phyloP scores from a whole-genome alignment of 1,140 invertebrate genomes.

The Caenorhabditis remanei region DNA sequence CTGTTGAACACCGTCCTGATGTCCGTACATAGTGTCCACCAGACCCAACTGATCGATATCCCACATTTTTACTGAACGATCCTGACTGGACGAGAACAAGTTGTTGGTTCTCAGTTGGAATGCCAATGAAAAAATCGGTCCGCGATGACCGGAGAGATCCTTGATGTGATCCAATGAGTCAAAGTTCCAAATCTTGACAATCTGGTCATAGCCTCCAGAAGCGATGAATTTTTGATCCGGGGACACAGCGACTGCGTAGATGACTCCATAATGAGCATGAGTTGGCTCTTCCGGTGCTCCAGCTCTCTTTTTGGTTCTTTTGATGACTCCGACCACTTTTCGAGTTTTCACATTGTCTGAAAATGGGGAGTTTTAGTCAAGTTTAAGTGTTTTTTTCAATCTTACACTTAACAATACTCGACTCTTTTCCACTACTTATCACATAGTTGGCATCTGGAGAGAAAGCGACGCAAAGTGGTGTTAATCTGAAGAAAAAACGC shows the following conservation, averaged over 20 bases:
- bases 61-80: conserved; percentile 66
- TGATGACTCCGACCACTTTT: conserved; percentile 63
- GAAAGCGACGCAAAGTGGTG: conserved; percentile 59
- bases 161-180: conserved; percentile 57
- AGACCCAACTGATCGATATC: conserved; percentile 66
- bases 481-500: conserved; percentile 51
- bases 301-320: conserved; percentile 60
- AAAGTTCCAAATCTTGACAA: conserved; percentile 67
- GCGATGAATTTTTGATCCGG: conserved; percentile 64
- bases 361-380: background rate
- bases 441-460: conserved; percentile 60
- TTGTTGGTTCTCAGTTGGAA: conserved; percentile 62
- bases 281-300: conserved; percentile 53
- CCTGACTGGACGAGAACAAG: conserved; percentile 64
- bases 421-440: conserved; percentile 67
- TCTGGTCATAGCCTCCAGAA: conserved; percentile 60
- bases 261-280: conserved; percentile 55
- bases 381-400: background rate
- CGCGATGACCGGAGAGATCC: conserved; percentile 63
- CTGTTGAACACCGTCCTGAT: conserved; percentile 60
- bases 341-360: conserved; percentile 50
- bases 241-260: conserved; percentile 63
- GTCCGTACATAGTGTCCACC: conserved; percentile 67
- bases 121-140: conserved; percentile 57
- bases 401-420: conserved; percentile 65